Base-by-base conservation (phyloP, 1,140 invertebrate genomes). In the Trichomalopsis sarcophagae region DNA sequence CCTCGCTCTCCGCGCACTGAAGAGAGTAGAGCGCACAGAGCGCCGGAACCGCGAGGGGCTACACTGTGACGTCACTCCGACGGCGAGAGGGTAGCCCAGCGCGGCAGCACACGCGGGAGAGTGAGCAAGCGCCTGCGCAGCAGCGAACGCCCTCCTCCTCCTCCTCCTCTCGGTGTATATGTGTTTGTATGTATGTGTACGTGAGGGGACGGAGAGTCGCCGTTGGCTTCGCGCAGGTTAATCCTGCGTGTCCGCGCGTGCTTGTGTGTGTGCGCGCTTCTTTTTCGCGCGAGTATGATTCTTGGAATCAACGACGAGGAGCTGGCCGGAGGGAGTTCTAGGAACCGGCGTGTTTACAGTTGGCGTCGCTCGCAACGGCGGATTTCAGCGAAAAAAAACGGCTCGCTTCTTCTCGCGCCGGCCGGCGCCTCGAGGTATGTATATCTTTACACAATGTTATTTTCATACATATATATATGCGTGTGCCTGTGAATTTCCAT, bases 1-100 rank as follows among this genome's bases (percentile, higher is more conserved):
- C 77, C 68, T 92, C 91, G 91, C 91, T 92, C 91, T 92, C 92
- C 91, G 92, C 92, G 89, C 91, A 93, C 92, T 92, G 92, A 92
- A 89, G 87, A 62, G 55, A 62, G 55, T 62, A 62, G 33, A 36
- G 33, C 33, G 55, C 55, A 62, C 5, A 62, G 55, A 62, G 55
- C 55, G 55, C 1, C 21, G 55, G 55, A 62, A 62, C 71, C 27
- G 17, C 50, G 73, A 88, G 88, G 90, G 78, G 89, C 90, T 62
- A 62, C 33, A 36, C 55, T 62, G 55, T 93, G 92, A 92, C 92
- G 92, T 92, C 92, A 93, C 89, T 92, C 92, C 91, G 33, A 36
- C 91, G 91, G 91, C 91, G 90, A 84, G 62, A 78, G 82, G 75
- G 90, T 90, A 89, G 91, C 91, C 89, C 91, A 89, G 88, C 91